Evolutionary conservation across 2,888 invertebrate species (phyloP).

Genomic region (Drosophila phalerata): DNA sequence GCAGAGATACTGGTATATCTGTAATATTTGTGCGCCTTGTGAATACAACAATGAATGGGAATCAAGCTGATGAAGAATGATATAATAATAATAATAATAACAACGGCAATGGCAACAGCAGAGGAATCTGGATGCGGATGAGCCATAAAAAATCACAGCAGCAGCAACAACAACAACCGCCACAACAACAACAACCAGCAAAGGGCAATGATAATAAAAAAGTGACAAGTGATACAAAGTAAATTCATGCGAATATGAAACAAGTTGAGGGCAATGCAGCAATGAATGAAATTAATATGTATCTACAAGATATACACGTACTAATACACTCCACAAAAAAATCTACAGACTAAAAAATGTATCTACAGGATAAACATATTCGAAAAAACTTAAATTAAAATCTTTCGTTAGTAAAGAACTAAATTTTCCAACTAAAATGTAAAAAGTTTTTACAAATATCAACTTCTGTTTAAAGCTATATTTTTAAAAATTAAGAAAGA

Average conservation of each 20-base stretch:
- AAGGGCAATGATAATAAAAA: constrained; percentile 73
- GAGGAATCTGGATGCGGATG: constrained; percentile 57
- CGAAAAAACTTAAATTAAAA: too few relatives aligned
- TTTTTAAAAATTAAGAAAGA: too few relatives aligned
- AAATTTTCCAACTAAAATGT: too few relatives aligned
- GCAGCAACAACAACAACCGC: constrained; percentile 39
- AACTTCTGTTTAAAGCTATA: too few relatives aligned
- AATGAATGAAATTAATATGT: constrained; percentile 64
- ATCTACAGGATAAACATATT: too few relatives aligned
- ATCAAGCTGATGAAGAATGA: constrained; percentile 81
- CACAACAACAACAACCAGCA: constrained; percentile 30
- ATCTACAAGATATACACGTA: constrained; percentile 6
- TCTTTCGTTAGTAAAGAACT: too few relatives aligned
- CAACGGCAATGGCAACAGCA: constrained; percentile 26
- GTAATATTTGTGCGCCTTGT: constrained; percentile 52
- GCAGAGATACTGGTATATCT: neutral
- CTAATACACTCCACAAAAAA: neutral
- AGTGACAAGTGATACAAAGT: constrained; percentile 83
- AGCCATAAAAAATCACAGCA: constrained; percentile 77
- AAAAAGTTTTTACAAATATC: too few relatives aligned
- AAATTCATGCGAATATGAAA: constrained; percentile 80
- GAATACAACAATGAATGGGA: constrained; percentile 80
- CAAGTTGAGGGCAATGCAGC: constrained; percentile 51
- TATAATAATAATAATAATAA: constrained; percentile 71
- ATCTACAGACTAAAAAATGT: too few relatives aligned